Percentiles rank a stretch among this genome's conserved stretches.
Evolutionary conservation across 2,888 invertebrate species (phyloP).

Genomic region (Nomada lathburiana): DNA sequence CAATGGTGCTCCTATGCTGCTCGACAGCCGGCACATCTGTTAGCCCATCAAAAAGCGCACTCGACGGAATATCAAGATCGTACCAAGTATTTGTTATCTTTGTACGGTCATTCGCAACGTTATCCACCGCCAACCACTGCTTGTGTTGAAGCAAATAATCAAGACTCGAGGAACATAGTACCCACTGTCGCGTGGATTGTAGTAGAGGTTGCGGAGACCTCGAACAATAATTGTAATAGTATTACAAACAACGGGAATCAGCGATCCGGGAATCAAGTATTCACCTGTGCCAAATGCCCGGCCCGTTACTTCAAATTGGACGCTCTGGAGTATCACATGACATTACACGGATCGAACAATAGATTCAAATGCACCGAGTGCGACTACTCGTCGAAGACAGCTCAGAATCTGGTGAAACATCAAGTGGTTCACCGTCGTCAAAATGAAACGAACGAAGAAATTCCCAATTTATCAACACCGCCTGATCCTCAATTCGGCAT

Average conservation of each 20-base stretch:
- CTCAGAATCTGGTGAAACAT: conserved; percentile 89
- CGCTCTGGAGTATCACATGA: conserved; percentile 89
- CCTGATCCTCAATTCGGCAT: conserved; percentile 89
- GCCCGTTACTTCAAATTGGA: conserved; percentile 91
- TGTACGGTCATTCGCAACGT: conserved; percentile 88
- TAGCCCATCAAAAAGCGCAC: conserved; percentile 90
- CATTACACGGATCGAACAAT: conserved; percentile 88
- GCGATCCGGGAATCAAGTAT: conserved; percentile 76
- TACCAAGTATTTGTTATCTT: conserved; percentile 88
- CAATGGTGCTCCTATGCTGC: conserved; percentile 92
- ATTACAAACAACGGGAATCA: conserved; percentile 21
- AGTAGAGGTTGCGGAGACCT: conserved; percentile 70
- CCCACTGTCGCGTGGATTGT: conserved; percentile 79
- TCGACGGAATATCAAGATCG: conserved; percentile 92
- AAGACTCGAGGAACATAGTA: conserved; percentile 47
- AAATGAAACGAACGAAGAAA: conserved; percentile 42
- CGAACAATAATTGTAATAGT: conserved; percentile 32
- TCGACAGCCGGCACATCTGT: conserved; percentile 88
- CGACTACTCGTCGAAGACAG: conserved; percentile 89
- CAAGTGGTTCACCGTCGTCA: conserved; percentile 85
- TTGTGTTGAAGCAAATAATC: conserved; percentile 76
- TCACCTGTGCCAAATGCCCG: conserved; percentile 88
- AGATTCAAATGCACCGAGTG: conserved; percentile 90
- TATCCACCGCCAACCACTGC: conserved; percentile 88
- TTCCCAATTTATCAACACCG: conserved; percentile 79